Evolutionary conservation across 2,888 invertebrate genomes (phyloP), one percentile per base, ranked within the genome.

Genomic region (Idaea aversata): DNA sequence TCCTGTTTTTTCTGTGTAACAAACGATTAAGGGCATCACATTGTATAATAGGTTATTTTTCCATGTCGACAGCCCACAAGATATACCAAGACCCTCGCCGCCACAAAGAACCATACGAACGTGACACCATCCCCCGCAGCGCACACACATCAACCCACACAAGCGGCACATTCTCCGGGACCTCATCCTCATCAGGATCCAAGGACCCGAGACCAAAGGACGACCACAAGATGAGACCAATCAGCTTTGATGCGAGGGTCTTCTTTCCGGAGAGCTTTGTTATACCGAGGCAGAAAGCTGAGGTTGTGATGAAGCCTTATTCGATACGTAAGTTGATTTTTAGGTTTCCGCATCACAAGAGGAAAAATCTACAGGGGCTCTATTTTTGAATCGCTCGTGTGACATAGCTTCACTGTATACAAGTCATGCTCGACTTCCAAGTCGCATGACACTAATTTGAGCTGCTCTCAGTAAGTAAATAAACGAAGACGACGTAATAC

Each of bases 241-340:
- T 90, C 15, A 91, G 90, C 67, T 92, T 90, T 62, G 93, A 93
- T 72, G 89, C 90, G 36, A 82, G 93, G 72, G 91, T 93, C 0
- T 93, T 93, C 84, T 93, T 93, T 66, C 93, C 93, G n/a, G 93
- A 93, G 72, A 89, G 92, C 0, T 93, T 93, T 63, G 89, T 92
- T 58, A 90, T 93, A 78, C 93, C 93, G 1, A 71, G 91, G 4
- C 91, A 91, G 77, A 81, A 90, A 72, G 81, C 90, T 10, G 91
- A 91, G 70, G 86, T 91, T 25, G 75, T 90, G 25, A 78, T 91
- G 13, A 90, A 88, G 73, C 79, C 83, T 57, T 90, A 88, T 77
- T 89, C 90, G 64, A 88, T 91, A 84, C 91, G 92, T 92, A 65
- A 90, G 92, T 89, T 61, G 5, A 59, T 15, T 57, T 15, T 25